Conservation (phyloP, 2,797 vertebrate species). For the Epinephelus malabaricus region DNA sequence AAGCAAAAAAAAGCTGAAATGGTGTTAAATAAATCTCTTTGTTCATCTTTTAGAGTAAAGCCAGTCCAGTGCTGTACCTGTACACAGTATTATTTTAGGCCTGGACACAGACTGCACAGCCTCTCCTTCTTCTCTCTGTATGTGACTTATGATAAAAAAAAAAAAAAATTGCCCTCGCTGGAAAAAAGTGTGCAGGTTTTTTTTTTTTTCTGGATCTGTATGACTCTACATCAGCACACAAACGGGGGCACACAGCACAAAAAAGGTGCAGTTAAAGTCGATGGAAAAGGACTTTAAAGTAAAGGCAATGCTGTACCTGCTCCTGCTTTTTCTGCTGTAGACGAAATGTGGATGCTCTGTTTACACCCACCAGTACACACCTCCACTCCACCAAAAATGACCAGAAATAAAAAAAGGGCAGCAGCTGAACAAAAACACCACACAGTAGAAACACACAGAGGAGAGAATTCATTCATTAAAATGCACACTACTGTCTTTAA, state of each 20-base stretch:
- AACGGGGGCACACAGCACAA: constrained; percentile 1
- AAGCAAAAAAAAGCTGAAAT: constrained; percentile 1
- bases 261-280: constrained; percentile 14
- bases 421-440: constrained; percentile 13
- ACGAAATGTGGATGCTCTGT: constrained; percentile 23
- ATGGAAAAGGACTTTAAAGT: constrained; percentile 34
- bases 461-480: constrained; percentile 21
- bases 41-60: neutral
- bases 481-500: neutral
- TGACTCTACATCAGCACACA: neutral
- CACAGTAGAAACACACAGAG: neutral
- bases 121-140: constrained; percentile 10
- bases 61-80: neutral
- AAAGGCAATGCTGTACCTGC: constrained; percentile 31
- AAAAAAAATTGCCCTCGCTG: neutral
- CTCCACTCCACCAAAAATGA: constrained; percentile 18
- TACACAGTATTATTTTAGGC: constrained; percentile 10
- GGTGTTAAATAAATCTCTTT: neutral
- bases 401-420: neutral
- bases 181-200: neutral
- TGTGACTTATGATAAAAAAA: neutral
- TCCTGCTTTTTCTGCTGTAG: constrained; percentile 18
- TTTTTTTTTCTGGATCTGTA: neutral
- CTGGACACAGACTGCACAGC: neutral
- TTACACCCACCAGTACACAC: constrained; percentile 38